Percentiles rank a stretch among this genome's conserved stretches.
These are phyloP conservation scores for Ophioderma brevispina DNA, from an alignment of 35 echinoderm and acorn worm genomes.

Conservation along the genomic window DNA sequence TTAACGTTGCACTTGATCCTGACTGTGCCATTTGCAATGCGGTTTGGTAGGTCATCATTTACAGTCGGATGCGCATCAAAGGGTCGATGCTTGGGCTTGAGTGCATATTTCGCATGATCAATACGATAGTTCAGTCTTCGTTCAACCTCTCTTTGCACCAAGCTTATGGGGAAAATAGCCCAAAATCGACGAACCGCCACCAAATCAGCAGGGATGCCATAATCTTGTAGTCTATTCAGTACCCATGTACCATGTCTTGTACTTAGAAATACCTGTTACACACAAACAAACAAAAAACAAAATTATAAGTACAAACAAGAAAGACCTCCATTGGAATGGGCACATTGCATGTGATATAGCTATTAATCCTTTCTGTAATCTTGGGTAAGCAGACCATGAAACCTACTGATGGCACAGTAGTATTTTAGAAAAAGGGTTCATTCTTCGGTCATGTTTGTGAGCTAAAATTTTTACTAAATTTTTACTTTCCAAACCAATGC, in stretches of 20 bases:
- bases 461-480: too few species aligned
- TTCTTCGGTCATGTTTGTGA: too few species aligned
- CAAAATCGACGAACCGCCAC: background rate
- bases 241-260: constrained; percentile 67
- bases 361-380: too few species aligned
- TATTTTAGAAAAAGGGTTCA: too few species aligned
- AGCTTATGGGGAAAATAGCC: too few species aligned
- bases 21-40: constrained; percentile 61
- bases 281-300: background rate
- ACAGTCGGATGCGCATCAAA: constrained; percentile 58
- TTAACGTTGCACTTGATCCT: constrained; percentile 72
- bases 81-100: constrained; percentile 55
- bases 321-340: background rate
- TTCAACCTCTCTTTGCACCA: too few species aligned
- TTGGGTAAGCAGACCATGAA: too few species aligned
- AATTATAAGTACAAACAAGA: background rate
- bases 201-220: constrained; percentile 33
- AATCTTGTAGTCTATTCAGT: constrained; percentile 15
- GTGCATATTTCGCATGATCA: constrained; percentile 62
- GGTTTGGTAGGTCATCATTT: constrained; percentile 70
- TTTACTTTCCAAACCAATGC: too few species aligned
- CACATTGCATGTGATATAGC: background rate
- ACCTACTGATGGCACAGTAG: too few species aligned
- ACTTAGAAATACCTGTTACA: constrained; percentile 49
- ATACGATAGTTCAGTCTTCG: background rate